Evolutionary conservation across 2,113 vertebrate genomes (phyloP).

Genomic region (Charadrius vociferus): DNA sequence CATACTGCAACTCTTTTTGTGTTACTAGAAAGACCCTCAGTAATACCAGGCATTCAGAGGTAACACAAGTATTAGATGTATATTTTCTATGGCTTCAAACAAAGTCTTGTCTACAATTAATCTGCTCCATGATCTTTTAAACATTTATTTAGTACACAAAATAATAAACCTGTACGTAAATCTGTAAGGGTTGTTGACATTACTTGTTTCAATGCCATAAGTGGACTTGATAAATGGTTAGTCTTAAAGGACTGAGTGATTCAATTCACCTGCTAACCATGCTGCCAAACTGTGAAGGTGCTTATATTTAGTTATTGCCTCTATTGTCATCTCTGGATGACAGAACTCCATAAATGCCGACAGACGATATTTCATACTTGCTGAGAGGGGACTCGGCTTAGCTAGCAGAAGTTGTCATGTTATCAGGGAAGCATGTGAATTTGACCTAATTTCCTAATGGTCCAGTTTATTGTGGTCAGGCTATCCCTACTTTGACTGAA

Average conservation of each 20-base stretch:
- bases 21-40: not conserved
- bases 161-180: not conserved
- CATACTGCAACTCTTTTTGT: not conserved
- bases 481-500: not conserved
- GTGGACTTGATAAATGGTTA: not conserved
- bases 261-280: not conserved
- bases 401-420: not conserved
- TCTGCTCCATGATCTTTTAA: not conserved
- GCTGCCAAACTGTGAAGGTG: not conserved
- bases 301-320: not conserved
- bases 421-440: not conserved
- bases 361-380: not conserved
- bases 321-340: not conserved
- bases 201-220: not conserved
- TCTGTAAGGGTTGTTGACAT: not conserved
- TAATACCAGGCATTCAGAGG: not conserved
- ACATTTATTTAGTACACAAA: not conserved
- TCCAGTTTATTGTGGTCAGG: not conserved
- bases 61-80: not conserved
- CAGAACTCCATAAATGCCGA: not conserved
- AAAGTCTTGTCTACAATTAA: not conserved
- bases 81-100: not conserved
- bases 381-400: not conserved
- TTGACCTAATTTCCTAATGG: not conserved
- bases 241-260: not conserved